Conservation (phyloP, 2,888 invertebrate species). For the Saturnia japonica region DNA sequence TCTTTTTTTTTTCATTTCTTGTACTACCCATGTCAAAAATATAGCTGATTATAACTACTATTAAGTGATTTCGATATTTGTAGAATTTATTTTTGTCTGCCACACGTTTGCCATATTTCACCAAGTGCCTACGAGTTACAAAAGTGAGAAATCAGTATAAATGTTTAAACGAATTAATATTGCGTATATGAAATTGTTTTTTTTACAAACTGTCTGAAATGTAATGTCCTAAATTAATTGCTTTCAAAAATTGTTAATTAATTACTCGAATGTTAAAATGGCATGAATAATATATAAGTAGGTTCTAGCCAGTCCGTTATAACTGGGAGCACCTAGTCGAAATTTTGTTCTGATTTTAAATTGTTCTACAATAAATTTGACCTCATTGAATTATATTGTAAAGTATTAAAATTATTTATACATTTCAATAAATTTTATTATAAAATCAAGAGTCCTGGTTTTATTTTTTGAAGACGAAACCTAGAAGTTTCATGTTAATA, state of each 20-base stretch:
- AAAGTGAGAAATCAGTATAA: background rate
- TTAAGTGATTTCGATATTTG: no score
- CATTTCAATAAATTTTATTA: slow-evolving; percentile 60
- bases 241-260: background rate
- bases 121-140: background rate
- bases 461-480: slow-evolving; percentile 13
- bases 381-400: slow-evolving; percentile 40
- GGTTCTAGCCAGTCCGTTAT: background rate
- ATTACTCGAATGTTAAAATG: background rate
- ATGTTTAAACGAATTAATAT: background rate
- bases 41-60: no score
- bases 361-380: slow-evolving; percentile 15
- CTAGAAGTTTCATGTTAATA: background rate
- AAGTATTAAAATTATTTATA: slow-evolving; percentile 53
- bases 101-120: background rate
- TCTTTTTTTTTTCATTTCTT: no score
- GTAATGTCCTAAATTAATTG: background rate
- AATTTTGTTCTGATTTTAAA: slow-evolving; percentile 21
- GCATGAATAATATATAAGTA: background rate
- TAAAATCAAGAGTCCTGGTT: slow-evolving; percentile 35
- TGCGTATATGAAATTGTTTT: background rate
- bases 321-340: background rate
- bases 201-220: background rate
- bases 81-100: background rate
- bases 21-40: no score